Base-by-base conservation (phyloP, 2,888 invertebrate species). In the Pinctada fucata region DNA sequence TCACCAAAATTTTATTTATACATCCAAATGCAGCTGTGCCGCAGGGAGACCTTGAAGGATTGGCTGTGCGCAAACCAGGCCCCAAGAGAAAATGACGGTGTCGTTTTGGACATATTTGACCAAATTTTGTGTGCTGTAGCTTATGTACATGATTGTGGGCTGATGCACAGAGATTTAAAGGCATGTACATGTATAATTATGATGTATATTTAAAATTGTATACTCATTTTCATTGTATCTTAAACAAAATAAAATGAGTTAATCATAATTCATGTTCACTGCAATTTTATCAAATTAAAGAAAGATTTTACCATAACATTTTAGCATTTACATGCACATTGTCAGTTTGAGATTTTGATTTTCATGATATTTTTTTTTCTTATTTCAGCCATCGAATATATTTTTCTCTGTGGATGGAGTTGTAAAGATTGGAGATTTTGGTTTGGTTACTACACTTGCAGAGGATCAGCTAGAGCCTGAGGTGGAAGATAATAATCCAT, bases 391-490 rank as follows among this genome's bases (percentile, higher is more conserved):
- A 0, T 96, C 97, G 82, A 97, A 97, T 91, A 97, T 97, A 87
- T 97, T 99, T 93, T 99, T 99, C 93, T 96, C 97, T 0, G 94
- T 95, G 84, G 97, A 98, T 92, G 97, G 97, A 1, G 94, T 95
- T 89, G 95, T 99, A 6, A 99, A 99, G 94, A 96, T 99, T 76
- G 99, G 99, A 0, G 99, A 99, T 93, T 99, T 99, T 93, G 99
- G 99, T 0, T 94, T 99, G n/a, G 99, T 97, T 10, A 98, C 99
- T 3, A 95, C 96, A 47, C 96, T 96, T 94, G 94, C 94, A 69
- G 95, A 86, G 65, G 85, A 85, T 73, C 85, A 85, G 51, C 52
- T 66, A 6, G 65, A 79, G 63, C 74, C 79, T 49, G 79, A 72
- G 13, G 64, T 65, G 3, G 74, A 79, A 6, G 81, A 76, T 50